Base-by-base conservation (phyloP, 2,797 vertebrate genomes). In the Clarias laeviceps region DNA sequence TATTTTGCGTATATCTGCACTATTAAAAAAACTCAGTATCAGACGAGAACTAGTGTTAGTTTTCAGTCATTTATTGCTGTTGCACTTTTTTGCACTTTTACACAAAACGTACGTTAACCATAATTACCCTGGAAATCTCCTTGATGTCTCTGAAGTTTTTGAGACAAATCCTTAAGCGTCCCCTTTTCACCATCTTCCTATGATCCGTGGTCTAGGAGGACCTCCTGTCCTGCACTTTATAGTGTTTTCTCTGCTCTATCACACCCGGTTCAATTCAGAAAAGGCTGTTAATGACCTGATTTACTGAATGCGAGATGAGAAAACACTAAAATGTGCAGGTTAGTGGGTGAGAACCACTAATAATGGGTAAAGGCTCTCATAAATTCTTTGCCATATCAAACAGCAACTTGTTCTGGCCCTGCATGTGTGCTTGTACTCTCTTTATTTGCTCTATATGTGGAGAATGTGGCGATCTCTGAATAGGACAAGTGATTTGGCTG, bases 401-500 rank as follows among this genome's bases (percentile, higher is more conserved):
- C 40, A 45, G 40, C 15, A 34, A 76, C 45, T 29, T 32, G n/a
- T 54, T 17, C 34, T 37, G 68, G 7, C 34, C 22, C 40, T 73
- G 70, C 40, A 32, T 40, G 14, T 9, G 18, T 15, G 5, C 14
- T 1, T 29, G 0, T 18, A 20, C 22, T 8, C n/a, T 70, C 6
- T 77, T 70, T n/a, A 7, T 85, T 85, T 54, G 32, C 3, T 11
- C 45, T 76, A 7, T 59, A 15, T 77, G 68, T 32, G 57, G 54
- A 15, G 7, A 54, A 29, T 59, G 73, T 62, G 29, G 45, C 22
- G 34, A 27, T 34, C 79, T 59, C 11, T 59, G 50, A 82, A 73
- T 27, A 59, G 72, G 18, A 77, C 20, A 34, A 82, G 65, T 12
- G n/a, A 72, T n/a, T 27, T 12, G 79, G 29, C 34, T 79, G 87